Base-by-base conservation (phyloP, 2,888 invertebrate genomes). In the Hyposoter didymator region DNA sequence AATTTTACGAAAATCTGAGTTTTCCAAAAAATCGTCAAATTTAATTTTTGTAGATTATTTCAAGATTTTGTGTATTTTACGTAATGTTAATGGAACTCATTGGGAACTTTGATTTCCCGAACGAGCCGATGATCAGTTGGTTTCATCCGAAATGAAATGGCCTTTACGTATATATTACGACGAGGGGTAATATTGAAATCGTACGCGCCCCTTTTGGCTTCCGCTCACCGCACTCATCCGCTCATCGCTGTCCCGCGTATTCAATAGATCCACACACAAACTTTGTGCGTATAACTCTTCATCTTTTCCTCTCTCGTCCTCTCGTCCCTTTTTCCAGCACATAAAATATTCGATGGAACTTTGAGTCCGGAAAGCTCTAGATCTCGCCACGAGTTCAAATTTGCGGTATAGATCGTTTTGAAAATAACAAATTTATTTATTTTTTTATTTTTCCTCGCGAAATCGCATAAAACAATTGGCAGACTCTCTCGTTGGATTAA, bases 131-230 rank as follows among this genome's bases (percentile, higher is more conserved):
- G 39, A 39, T 8, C 39, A 39, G 39, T 0, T 19, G 49, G 47
- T 17, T 39, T 52, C 8, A 39, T 66, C 32, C 28, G 22, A 52
- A 22, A 28, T 28, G 69, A 59, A 78, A 78, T 45, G 43, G 45
- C 78, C 69, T 67, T 55, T 74, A 55, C 10, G 72, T 12, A 73
- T 66, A 47, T 67, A 45, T 49, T 78, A 52, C 17, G 78, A 62
- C 28, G 64, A 28, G 59, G 14, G 83, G 74, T 85, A 80, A 80
- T 76, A 83, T 83, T 81, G 78, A 78, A 85, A 83, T 80, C 85
- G 14, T n/a, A 35, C 55, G 78, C 83, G 83, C 80, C 83, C 85
- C 85, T 83, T 83, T 75, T 81, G 83, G 83, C 85, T 81, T 85
- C 69, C 76, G 76, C 80, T 83, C 67, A 76, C 73, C 76, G 73